Conservation (phyloP, 2,113 vertebrate species). For the Engraulis encrasicolus region DNA sequence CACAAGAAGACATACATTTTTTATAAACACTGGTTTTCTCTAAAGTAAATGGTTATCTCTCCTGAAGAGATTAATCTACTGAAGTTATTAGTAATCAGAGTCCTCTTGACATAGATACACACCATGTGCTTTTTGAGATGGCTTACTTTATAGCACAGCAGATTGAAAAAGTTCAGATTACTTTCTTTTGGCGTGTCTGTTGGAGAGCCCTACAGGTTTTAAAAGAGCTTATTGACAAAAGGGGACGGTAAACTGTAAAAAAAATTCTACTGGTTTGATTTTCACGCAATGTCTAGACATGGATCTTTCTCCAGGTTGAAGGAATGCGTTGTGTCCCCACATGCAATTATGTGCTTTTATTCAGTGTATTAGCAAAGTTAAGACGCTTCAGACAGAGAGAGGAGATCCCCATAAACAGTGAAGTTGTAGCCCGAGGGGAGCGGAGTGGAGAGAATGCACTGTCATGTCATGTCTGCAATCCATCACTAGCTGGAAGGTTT, state of each 20-base stretch:
- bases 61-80: no score
- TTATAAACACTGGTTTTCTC: no score
- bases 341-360: background rate
- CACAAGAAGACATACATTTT: no score
- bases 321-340: background rate
- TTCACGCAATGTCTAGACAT: background rate
- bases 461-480: background rate
- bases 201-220: background rate
- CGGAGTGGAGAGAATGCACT: background rate
- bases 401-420: background rate
- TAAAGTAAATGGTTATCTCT: no score
- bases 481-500: background rate
- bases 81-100: no score
- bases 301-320: background rate
- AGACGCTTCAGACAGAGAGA: background rate
- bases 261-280: background rate
- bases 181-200: background rate
- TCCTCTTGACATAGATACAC: no score
- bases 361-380: background rate
- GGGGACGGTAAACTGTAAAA: background rate
- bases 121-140: no score
- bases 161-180: no score
- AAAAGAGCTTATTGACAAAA: background rate
- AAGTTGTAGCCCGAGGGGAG: background rate
- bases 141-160: no score